Percentiles rank a stretch among this genome's conserved stretches.
phyloP scores from a whole-genome alignment of 2,797 vertebrate genomes.

The Peromyscus eremicus region DNA sequence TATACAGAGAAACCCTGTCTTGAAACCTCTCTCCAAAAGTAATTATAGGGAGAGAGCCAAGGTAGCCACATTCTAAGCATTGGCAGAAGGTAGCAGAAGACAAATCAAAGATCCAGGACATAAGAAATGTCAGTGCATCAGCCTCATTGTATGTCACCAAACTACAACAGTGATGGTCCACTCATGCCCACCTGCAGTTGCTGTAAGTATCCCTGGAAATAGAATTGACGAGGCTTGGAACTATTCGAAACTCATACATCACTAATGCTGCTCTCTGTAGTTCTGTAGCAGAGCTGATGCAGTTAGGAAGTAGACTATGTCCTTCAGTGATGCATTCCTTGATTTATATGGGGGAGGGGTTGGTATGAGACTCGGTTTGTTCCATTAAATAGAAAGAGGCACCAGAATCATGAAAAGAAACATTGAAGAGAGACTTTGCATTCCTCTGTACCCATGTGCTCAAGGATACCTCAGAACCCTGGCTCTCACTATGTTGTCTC shows the following conservation, averaged over 20 bases:
- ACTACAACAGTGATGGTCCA: rapidly evolving
- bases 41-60: neutral
- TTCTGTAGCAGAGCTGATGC: neutral
- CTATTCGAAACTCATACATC: no score
- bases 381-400: neutral
- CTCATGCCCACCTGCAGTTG: neutral
- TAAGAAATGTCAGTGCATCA: neutral
- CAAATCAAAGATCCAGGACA: slow-evolving; percentile 22
- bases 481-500: neutral
- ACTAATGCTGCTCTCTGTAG: no score
- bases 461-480: neutral
- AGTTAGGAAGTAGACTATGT: neutral
- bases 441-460: neutral
- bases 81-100: slow-evolving; percentile 18
- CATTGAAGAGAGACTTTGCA: neutral
- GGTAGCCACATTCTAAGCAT: neutral
- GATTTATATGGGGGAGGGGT: neutral
- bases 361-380: neutral
- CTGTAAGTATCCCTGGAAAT: neutral
- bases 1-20: neutral
- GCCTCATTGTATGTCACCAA: neutral
- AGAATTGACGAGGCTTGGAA: neutral
- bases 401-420: slow-evolving; percentile 1
- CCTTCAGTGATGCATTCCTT: neutral
- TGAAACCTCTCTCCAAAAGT: neutral